Percentiles rank a stretch among this genome's conserved stretches.
Conservation (phyloP, 2,888 invertebrate species). For the Melikaiella ostensackeni region DNA sequence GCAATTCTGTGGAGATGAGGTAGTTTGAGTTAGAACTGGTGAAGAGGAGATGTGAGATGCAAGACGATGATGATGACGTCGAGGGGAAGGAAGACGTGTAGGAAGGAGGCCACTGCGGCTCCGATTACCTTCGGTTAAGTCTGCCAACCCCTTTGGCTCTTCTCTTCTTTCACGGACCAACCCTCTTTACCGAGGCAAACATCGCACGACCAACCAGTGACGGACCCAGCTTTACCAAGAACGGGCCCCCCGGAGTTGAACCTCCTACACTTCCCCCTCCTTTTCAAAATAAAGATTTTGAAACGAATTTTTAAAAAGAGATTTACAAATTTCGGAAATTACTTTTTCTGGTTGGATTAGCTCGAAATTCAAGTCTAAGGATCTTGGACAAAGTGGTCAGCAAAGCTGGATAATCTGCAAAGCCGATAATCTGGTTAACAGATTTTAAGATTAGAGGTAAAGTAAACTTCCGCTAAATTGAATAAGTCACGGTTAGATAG, state of each 20-base stretch:
- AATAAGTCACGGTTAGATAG: neutral
- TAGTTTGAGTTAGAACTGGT: conserved; percentile 16
- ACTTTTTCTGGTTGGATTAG: neutral
- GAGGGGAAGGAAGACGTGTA: conserved; percentile 5
- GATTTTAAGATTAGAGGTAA: conserved; percentile 9
- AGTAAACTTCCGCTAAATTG: conserved; percentile 19
- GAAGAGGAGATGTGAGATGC: conserved; percentile 17
- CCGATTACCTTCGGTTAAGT: conserved; percentile 16
- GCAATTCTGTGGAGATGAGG: conserved; percentile 57
- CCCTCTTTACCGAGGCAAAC: conserved; percentile 13
- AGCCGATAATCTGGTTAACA: conserved; percentile 14
- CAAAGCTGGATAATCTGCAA: conserved; percentile 11
- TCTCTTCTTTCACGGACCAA: conserved; percentile 37
- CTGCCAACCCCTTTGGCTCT: conserved; percentile 28
- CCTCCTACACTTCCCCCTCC: neutral
- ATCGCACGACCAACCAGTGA: conserved; percentile 34
- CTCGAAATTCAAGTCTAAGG: neutral
- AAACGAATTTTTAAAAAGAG: neutral
- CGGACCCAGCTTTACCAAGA: conserved; percentile 11
- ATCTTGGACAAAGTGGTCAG: neutral
- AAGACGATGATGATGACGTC: neutral
- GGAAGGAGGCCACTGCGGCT: conserved; percentile 34
- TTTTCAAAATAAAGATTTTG: neutral
- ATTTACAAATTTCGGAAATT: neutral
- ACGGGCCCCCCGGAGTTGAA: conserved; percentile 1